Conservation (phyloP, 2,888 invertebrate species). For the Aleiodes testaceus region DNA sequence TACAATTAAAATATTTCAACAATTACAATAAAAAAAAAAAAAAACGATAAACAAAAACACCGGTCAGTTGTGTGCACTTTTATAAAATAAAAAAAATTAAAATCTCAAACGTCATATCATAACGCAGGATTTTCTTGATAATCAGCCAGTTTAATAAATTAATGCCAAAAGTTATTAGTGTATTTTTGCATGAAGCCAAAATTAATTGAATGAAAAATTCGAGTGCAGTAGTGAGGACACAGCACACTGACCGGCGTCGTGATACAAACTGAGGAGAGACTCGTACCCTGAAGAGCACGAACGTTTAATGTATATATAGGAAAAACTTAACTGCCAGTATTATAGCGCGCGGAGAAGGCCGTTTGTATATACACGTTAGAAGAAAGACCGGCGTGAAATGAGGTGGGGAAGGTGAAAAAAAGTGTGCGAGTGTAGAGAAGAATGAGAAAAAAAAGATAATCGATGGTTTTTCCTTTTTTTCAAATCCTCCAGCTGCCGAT, state of each 20-base stretch:
- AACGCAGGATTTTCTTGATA: too few relatives aligned
- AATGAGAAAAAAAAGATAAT: too few relatives aligned
- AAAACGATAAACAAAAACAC: conserved; percentile 9
- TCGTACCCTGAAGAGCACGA: conserved; percentile 17
- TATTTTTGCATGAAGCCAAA: too few relatives aligned
- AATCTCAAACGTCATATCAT: background rate
- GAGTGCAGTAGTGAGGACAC: too few relatives aligned
- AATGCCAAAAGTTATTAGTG: too few relatives aligned
- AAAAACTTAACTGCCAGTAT: conserved; percentile 26
- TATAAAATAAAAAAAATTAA: background rate
- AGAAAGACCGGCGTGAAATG: background rate
- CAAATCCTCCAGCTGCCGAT: too few relatives aligned
- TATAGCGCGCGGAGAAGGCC: conserved; percentile 1
- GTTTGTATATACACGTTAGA: conserved; percentile 17
- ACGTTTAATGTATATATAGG: conserved; percentile 16
- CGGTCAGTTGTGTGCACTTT: conserved; percentile 4
- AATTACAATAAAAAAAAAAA: background rate
- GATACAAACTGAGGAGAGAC: conserved; percentile 19
- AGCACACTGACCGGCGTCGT: conserved; percentile 21
- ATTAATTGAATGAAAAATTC: too few relatives aligned
- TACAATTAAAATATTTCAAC: conserved; percentile 5
- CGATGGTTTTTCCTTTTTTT: too few relatives aligned
- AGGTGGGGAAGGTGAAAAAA: too few relatives aligned
- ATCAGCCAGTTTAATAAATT: too few relatives aligned
- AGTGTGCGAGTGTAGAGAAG: too few relatives aligned